Evolutionary conservation across 2,888 invertebrate species (phyloP).

Genomic region (Brachyopa scutellaris): DNA sequence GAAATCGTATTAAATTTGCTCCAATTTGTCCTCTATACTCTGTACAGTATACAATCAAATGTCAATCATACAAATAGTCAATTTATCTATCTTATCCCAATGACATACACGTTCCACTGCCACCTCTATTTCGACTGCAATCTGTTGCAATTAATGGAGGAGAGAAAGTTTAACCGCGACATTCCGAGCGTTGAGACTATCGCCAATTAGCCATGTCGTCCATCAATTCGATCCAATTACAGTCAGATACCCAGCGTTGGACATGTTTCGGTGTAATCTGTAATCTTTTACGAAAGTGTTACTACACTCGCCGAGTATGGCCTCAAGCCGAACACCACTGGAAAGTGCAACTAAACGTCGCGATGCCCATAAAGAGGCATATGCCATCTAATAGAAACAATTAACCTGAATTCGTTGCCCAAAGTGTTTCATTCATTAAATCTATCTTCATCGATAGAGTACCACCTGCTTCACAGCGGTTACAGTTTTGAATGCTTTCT

Average conservation of each 20-base stretch:
- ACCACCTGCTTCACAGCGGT: conserved; percentile 21
- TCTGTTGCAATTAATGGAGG: conserved; percentile 43
- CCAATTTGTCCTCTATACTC: too few species aligned
- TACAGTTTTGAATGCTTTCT: background rate
- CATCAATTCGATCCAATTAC: conserved; percentile 63
- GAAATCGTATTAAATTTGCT: background rate
- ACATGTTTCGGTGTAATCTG: conserved; percentile 35
- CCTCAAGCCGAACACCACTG: conserved; percentile 19
- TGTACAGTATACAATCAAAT: background rate
- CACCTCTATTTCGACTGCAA: conserved; percentile 1
- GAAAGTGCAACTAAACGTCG: conserved; percentile 46
- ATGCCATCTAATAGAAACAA: conserved; percentile 38
- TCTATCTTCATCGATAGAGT: conserved; percentile 24
- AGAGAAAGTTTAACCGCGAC: conserved; percentile 58
- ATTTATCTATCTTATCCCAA: background rate
- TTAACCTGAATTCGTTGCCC: conserved; percentile 59
- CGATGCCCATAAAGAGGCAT: conserved; percentile 40
- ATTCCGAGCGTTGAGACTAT: conserved; percentile 54
- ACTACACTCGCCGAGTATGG: conserved; percentile 27
- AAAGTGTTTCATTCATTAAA: conserved; percentile 66
- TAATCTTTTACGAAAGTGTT: conserved; percentile 60
- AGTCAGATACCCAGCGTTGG: conserved; percentile 20
- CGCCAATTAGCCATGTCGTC: conserved; percentile 62
- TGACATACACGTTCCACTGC: background rate
- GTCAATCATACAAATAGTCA: background rate